Conservation (phyloP, 2,113 vertebrate species). For the Osmerus eperlanus region DNA sequence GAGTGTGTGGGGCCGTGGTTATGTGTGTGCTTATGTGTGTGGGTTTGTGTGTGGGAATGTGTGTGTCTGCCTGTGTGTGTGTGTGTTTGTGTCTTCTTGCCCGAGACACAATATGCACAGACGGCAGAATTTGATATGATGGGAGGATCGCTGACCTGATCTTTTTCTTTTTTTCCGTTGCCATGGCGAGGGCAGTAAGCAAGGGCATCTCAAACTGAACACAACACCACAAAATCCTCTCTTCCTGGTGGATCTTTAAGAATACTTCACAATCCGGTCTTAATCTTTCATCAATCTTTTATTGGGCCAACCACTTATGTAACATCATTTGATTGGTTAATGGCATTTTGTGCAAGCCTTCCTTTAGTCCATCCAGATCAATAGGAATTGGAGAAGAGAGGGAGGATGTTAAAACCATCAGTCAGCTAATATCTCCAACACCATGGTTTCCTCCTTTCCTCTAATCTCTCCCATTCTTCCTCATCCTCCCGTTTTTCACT, state of each 20-base stretch:
- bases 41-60: neutral
- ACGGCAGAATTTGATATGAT: conserved; percentile 32
- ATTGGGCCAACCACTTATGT: too few relatives aligned
- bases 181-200: neutral
- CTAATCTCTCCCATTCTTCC: neutral
- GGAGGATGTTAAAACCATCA: too few relatives aligned
- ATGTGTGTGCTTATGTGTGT: conserved; percentile 7
- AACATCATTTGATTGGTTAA: too few relatives aligned
- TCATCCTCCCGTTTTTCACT: too few relatives aligned
- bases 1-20: neutral
- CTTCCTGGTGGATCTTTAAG: too few relatives aligned
- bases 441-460: neutral
- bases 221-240: neutral
- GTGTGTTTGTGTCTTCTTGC: neutral
- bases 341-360: neutral
- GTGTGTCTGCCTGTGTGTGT: conserved; percentile 2
- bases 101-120: conserved; percentile 14
- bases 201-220: conserved; percentile 11
- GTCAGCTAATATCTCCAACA: neutral
- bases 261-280: too few relatives aligned
- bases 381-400: too few relatives aligned
- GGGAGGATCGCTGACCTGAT: conserved; percentile 21
- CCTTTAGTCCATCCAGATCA: neutral
- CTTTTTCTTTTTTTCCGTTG: neutral
- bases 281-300: too few relatives aligned